Base-by-base conservation (phyloP, 2,113 vertebrate genomes). In the Oryzias celebensis region DNA sequence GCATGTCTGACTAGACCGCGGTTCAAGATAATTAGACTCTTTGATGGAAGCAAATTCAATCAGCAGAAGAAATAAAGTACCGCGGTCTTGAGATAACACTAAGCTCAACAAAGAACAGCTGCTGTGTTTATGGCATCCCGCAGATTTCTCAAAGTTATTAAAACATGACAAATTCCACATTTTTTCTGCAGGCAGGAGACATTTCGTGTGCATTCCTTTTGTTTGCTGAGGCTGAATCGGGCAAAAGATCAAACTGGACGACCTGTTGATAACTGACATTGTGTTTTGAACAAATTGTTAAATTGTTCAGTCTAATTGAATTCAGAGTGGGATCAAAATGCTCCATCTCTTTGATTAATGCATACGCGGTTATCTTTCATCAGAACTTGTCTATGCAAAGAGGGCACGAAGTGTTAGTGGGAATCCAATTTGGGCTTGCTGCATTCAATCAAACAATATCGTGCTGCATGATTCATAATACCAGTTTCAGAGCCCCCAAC, bases 341-440 rank as follows among this genome's bases (percentile, higher is more conserved):
- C 81, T 77, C 67, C 73, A 85, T 85, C 87, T 84, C 83, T 86
- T 86, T 90, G 89, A 90, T 91, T 88, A 88, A 90, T 83, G 85
- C 77, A 65, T 79, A 83, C 69, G 80, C 73, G 62, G 78, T 86
- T 90, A 90, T 91, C 89, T 88, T 85, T 85, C 78, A 87, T 89
- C 89, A 72, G 84, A 56, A 60, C 80, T 77, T 75, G 70, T 74
- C 82, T 75, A 49, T 63, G 71, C 65, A 60, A 75, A 31, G 68
- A 55, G 64, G 65, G 77, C 36, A 36, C 36, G 73, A 78, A 86
- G 78, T 70, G 72, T 71, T 75, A 62, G 79, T 47, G 62, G 68
- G 73, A 86, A 91, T 87, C 75, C 82, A 90, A 91, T 91, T 88
- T 89, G 82, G 77, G 70, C 85, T 80, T 49, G 54, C 79, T 66